A percentile compares a stretch with the other conserved stretches of the same genome.
Evolutionary conservation across 2,113 vertebrate species (phyloP).

Genomic region (Lagopus leucura): DNA sequence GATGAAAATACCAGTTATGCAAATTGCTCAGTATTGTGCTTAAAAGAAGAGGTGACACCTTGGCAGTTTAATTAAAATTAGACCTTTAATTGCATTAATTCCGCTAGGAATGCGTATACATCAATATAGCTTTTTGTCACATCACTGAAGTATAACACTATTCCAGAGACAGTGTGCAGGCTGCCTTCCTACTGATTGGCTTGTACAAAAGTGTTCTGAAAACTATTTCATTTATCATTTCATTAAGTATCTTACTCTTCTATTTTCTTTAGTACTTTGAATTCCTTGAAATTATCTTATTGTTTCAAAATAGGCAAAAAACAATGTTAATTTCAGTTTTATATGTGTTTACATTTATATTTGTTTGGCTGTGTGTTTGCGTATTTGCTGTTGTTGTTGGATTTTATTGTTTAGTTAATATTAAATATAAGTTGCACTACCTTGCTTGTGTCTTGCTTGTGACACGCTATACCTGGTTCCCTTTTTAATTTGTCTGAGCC

Average conservation of each 20-base stretch:
- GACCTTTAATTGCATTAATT: neutral
- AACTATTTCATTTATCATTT: neutral
- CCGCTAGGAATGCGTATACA: too few species aligned
- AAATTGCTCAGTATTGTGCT: too few species aligned
- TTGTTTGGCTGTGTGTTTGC: neutral
- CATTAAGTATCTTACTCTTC: neutral
- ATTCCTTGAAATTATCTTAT: neutral
- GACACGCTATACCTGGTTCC: slow-evolving; percentile 31
- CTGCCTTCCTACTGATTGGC: neutral
- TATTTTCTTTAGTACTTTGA: neutral
- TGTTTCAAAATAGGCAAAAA: neutral
- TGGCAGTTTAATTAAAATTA: too few species aligned
- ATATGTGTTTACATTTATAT: neutral
- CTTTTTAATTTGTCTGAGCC: slow-evolving; percentile 67
- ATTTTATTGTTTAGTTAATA: neutral
- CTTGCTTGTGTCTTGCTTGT: slow-evolving; percentile 6
- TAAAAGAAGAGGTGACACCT: neutral
- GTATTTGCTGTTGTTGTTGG: neutral
- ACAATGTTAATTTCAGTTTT: neutral
- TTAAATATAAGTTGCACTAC: slow-evolving; percentile 16
- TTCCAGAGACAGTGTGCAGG: neutral
- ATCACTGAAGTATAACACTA: neutral
- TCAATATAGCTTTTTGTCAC: neutral
- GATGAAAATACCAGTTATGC: neutral
- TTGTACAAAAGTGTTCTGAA: neutral